phyloP scores from a whole-genome alignment of 2,888 invertebrate species.

The Epirrhoe alternata region DNA sequence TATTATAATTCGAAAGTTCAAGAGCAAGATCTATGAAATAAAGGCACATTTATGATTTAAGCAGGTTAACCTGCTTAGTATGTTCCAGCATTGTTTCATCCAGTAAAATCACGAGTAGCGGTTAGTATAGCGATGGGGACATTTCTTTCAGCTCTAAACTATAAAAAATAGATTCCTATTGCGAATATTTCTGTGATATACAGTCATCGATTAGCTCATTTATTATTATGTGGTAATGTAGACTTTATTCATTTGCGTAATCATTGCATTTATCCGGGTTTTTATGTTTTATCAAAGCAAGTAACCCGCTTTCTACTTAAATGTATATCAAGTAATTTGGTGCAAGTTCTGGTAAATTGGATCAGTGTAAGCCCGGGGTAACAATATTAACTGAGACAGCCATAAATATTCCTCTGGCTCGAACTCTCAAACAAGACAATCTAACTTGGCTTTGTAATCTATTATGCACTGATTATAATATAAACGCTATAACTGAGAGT shows the following conservation, averaged over 20 bases:
- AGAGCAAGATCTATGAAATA: constrained; percentile 32
- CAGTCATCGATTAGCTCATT: too few relatives aligned
- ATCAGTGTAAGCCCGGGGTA: constrained; percentile 40
- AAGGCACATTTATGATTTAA: constrained; percentile 1
- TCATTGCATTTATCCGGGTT: too few relatives aligned
- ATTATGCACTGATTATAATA: constrained; percentile 30
- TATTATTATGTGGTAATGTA: too few relatives aligned
- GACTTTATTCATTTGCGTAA: too few relatives aligned
- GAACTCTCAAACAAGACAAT: constrained; percentile 31
- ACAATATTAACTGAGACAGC: constrained; percentile 39
- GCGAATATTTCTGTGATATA: too few relatives aligned
- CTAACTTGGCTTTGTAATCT: constrained; percentile 35
- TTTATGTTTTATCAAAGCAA: background rate
- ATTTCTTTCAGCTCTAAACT: too few relatives aligned
- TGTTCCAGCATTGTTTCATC: too few relatives aligned
- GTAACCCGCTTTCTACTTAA: constrained; percentile 13
- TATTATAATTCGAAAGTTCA: constrained; percentile 40
- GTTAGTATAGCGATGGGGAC: too few relatives aligned
- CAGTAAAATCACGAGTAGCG: background rate
- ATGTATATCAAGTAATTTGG: constrained; percentile 24
- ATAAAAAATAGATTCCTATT: too few relatives aligned
- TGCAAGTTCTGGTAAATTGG: constrained; percentile 36
- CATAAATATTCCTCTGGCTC: constrained; percentile 40
- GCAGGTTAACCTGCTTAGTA: background rate
- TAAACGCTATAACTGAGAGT: constrained; percentile 10